These are phyloP conservation scores for Nerophis lumbriciformis DNA, from an alignment of 2,113 vertebrate species.

Conservation along the genomic window DNA sequence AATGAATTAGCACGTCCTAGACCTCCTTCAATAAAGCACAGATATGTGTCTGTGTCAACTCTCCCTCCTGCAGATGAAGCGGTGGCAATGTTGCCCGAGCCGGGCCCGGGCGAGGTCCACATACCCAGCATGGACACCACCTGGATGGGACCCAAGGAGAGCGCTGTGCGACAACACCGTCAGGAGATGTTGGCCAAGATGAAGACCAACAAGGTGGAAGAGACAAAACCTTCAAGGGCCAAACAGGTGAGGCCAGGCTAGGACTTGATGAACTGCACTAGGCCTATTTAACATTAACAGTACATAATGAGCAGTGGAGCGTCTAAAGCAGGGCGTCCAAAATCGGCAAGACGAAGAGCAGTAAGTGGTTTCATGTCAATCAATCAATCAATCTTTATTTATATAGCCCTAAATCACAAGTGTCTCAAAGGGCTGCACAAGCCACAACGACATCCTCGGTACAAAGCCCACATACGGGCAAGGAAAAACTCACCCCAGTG, in stretches of 20 bases:
- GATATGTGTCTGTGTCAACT: background rate
- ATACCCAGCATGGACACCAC: conserved; percentile 63
- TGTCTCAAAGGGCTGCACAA: no score
- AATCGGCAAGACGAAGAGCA: no score
- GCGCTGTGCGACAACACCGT: conserved; percentile 65
- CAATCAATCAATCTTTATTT: no score
- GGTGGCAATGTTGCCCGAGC: conserved; percentile 43
- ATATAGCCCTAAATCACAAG: no score
- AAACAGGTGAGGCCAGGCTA: conserved; percentile 56
- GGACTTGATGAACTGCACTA: background rate
- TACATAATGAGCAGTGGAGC: background rate
- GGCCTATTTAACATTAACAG: no score
- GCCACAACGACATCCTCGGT: no score
- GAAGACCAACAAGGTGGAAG: conserved; percentile 73
- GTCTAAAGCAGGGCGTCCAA: no score
- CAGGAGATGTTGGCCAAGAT: conserved; percentile 72
- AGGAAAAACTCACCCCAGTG: no score
- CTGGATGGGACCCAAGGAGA: conserved; percentile 68
- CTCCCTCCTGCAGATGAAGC: conserved; percentile 51
- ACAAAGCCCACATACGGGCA: no score
- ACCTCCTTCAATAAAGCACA: no score
- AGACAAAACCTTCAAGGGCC: conserved; percentile 55
- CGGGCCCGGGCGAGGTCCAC: conserved; percentile 53
- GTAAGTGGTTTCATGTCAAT: no score
- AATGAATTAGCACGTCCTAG: no score